Percentiles rank a stretch among this genome's conserved stretches.
phyloP scores from a whole-genome alignment of 2,797 vertebrate species.

The Pantherophis vulpinus region DNA sequence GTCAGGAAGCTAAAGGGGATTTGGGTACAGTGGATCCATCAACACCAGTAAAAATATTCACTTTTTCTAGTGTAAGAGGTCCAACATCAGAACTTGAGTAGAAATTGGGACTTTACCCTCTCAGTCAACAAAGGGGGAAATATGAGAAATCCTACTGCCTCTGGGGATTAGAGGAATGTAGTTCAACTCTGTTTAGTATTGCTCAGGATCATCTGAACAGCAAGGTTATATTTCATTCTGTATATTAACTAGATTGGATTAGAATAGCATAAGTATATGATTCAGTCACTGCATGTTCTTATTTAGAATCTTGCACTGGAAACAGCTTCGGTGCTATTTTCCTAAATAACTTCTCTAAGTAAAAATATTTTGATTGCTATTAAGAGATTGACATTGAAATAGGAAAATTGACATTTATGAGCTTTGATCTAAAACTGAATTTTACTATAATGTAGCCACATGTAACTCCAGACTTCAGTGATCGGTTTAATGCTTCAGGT shows the following conservation, averaged over 20 bases:
- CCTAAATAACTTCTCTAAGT: not conserved
- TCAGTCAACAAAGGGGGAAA: not conserved
- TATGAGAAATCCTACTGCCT: not conserved
- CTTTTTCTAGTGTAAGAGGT: not conserved
- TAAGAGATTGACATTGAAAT: not conserved
- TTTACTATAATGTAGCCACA: not conserved
- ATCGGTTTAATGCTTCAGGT: not conserved
- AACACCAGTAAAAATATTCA: not conserved
- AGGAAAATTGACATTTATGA: not conserved
- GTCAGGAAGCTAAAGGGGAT: not conserved
- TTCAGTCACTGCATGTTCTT: not conserved
- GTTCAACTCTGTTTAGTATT: not conserved
- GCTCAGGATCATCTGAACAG: not conserved
- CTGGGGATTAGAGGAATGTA: not conserved
- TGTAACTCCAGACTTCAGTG: not conserved
- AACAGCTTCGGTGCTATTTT: not conserved
- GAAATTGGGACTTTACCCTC: not conserved
- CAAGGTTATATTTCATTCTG: not conserved
- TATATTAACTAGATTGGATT: not conserved
- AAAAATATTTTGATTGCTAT: not conserved
- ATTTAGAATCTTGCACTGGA: not conserved
- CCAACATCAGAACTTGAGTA: not conserved
- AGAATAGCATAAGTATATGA: not conserved
- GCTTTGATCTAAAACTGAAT: not conserved
- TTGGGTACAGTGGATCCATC: not conserved